Base-by-base conservation (phyloP, 1,140 invertebrate genomes). In the Epicauta chinensis region DNA sequence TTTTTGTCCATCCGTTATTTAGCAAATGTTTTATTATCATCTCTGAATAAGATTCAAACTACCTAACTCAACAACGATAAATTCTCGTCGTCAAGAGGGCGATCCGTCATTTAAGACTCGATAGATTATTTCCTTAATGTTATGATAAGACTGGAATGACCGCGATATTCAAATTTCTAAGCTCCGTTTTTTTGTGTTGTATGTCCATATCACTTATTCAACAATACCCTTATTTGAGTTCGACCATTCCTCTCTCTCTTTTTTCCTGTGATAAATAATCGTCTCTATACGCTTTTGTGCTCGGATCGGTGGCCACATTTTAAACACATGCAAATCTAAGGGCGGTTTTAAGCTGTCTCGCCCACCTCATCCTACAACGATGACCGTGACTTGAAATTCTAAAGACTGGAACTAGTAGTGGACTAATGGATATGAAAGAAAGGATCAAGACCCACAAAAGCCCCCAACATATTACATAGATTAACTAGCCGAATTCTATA, bases 81-180 rank as follows among this genome's bases (percentile, higher is more conserved):
- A 23, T 23, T 23, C 23, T 7, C 23, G 23, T 23, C 23, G 23
- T 23, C 23, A 7, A 23, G 23, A 23, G 23, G 23, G 23, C 7
- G 47, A 68, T 68, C 61, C 61, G 59, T 68, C 66, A 68, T n/a
- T n/a, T 53, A 63, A 53, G 32, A 34, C 50, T 57, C 59, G 52
- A 56, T 58, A 56, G 64, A 67, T 65, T 61, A 66, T 61, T 61
- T 61, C 62, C 62, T 58, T 67, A 67, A 68, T 66, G 61, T 60
- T 15, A 51, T 60, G 67, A 69, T 69, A 69, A 69, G 60, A 55
- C 60, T 56, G 57, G 56, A 70, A 70, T 70, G 68, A 68, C 67
- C 67, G 67, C 66, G 68, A 69, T 70, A 70, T 70, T 69, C 67
- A 70, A 70, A 70, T 70, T 70, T 69, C 69, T 68, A 70, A 68